These are phyloP conservation scores for Lithosia quadra DNA, from an alignment of 2,888 invertebrate species.

Conservation along the genomic window DNA sequence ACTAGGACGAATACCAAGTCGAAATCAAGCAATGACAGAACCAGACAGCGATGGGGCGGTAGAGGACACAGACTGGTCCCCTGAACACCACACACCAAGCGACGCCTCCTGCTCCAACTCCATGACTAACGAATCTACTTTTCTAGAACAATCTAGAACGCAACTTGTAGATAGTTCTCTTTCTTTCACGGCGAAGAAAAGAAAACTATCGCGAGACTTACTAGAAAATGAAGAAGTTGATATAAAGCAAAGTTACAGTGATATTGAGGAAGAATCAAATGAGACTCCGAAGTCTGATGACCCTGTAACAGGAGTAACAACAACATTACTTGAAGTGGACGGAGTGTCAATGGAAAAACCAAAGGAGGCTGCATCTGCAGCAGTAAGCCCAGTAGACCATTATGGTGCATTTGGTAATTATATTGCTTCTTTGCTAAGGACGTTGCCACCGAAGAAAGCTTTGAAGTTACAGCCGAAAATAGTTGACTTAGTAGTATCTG, in stretches of 20 bases:
- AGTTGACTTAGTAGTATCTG: slow-evolving; percentile 10
- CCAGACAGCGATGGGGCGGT: not conserved
- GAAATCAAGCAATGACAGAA: not conserved
- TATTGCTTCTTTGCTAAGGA: slow-evolving; percentile 16
- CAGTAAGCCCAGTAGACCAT: not conserved
- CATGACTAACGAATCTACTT: not conserved
- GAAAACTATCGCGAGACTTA: not conserved
- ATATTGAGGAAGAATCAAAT: not conserved
- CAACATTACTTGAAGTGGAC: not conserved
- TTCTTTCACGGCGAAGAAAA: not conserved
- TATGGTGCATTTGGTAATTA: slow-evolving; percentile 17
- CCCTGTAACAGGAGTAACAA: not conserved
- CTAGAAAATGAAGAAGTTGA: not conserved
- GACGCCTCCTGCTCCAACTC: slow-evolving; percentile 8
- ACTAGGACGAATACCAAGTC: not conserved
- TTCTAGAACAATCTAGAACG: not conserved
- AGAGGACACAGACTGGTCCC: not conserved
- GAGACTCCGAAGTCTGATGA: not conserved
- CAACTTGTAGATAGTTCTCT: not conserved
- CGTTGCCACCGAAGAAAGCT: slow-evolving; percentile 16
- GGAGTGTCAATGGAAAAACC: not conserved
- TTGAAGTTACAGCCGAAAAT: slow-evolving; percentile 17
- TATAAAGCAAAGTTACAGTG: not conserved
- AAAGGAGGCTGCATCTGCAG: not conserved
- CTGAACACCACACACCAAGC: not conserved